Evolutionary conservation across 1,140 invertebrate species (phyloP), one percentile per base, ranked within the genome.

Genomic region (Neocloeon triangulifer): DNA sequence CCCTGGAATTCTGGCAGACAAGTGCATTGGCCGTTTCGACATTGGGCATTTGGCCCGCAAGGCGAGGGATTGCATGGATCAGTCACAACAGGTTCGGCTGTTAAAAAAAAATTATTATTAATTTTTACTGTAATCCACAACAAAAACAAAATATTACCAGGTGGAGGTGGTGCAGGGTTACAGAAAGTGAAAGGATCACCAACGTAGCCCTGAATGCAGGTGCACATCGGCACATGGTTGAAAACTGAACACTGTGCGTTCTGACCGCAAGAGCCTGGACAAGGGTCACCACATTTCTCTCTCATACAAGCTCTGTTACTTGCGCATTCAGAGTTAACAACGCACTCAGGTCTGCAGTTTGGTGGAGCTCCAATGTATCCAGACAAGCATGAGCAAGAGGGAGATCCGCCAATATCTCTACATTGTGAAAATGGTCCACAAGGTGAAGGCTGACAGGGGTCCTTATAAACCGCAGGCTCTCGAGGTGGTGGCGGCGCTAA

Each of bases 1-100:
- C 73, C 73, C 36, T 61, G 62, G 43, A 69, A 77, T 43, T 73
- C 66, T n/a, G 65, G 58, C 37, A 73, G 44, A 46, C 75, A 78
- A 33, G 64, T 60, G 44, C 71, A 78, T 31, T 66, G 66, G 43
- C 71, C 75, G 44, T 46, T 37, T 30, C 18, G 34, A 32, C 46
- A 48, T 8, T 42, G 32, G 2, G 43, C 42, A 34, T 48, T 48
- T 10, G 38, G 34, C n/a, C 46, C 45, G 34, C 45, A 51, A 13
- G 51, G 52, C 2, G 45, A 46, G 25, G 48, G 46, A 28, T 36
- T 37, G 34, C 57, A 62, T 5, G 48, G 46, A 38, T 57, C 45
- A 25, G 6, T 31, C 22, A 47, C 35, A 5, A 29, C 27, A 4
- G 27, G 27, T 14, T 29, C 10, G 15, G 15, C 27, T 14, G 13